Percentiles rank a stretch among this genome's conserved stretches.
Evolutionary conservation across 2,888 invertebrate genomes (phyloP).

Genomic region (Hydriomena furcata): DNA sequence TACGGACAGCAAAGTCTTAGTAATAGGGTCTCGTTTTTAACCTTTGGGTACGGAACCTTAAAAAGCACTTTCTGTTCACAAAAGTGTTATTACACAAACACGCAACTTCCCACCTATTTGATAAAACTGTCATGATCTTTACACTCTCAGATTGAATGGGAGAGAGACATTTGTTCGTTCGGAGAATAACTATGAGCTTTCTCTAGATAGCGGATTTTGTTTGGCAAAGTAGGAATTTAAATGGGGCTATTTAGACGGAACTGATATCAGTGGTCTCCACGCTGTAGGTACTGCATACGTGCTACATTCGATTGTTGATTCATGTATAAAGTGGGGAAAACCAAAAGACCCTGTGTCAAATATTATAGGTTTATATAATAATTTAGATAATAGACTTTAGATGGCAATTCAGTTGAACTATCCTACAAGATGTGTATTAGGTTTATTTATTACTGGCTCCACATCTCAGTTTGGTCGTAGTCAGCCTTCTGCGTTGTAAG

Average conservation of each 20-base stretch:
- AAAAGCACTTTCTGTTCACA: constrained; percentile 26
- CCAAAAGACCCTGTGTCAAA: too few relatives aligned
- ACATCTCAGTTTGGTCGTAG: too few relatives aligned
- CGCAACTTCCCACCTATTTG: constrained; percentile 31
- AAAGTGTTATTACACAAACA: constrained; percentile 23
- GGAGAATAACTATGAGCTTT: constrained; percentile 37
- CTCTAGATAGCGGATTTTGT: constrained; percentile 28
- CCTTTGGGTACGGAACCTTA: too few relatives aligned
- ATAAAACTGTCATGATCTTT: constrained; percentile 45
- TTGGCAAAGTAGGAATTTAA: constrained; percentile 22
- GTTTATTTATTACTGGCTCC: too few relatives aligned
- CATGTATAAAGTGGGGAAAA: not conserved
- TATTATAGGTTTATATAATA: too few relatives aligned
- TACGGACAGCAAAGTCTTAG: too few relatives aligned
- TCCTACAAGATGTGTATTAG: too few relatives aligned
- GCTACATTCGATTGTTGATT: not conserved
- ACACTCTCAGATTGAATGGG: constrained; percentile 45
- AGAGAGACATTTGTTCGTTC: constrained; percentile 30
- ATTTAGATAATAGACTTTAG: too few relatives aligned
- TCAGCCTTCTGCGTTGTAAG: too few relatives aligned
- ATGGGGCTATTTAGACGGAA: constrained; percentile 16
- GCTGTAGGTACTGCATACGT: not conserved
- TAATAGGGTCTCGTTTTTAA: too few relatives aligned
- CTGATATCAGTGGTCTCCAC: constrained; percentile 7
- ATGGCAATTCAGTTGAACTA: too few relatives aligned